phyloP scores from a whole-genome alignment of 2,113 vertebrate genomes.

The Misgurnus mizolepis region DNA sequence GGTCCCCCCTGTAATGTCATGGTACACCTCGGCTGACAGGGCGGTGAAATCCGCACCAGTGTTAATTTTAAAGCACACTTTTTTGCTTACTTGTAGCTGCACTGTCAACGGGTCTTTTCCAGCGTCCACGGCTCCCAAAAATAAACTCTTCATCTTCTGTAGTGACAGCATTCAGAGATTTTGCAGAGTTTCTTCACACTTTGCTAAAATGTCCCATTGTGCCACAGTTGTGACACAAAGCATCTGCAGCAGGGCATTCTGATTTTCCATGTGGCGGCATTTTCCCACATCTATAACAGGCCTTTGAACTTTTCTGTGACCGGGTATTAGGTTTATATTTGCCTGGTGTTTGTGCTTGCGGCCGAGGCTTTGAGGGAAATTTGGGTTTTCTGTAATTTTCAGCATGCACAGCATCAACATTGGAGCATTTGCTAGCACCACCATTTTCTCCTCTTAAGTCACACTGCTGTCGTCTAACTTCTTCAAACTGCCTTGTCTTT shows the following conservation, averaged over 20 bases:
- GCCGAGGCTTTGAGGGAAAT: no score
- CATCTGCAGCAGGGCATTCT: conserved; percentile 26
- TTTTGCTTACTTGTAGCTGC: background rate
- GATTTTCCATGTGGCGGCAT: conserved; percentile 28
- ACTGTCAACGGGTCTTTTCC: background rate
- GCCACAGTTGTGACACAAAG: background rate
- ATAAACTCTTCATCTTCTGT: background rate
- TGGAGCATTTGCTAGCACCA: no score
- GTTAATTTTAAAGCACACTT: conserved; percentile 14
- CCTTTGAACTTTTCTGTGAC: no score
- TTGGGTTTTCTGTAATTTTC: no score
- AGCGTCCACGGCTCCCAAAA: background rate
- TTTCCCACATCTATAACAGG: background rate
- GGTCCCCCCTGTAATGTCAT: background rate
- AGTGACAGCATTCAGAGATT: no score
- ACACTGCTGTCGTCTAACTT: no score
- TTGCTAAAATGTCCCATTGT: background rate
- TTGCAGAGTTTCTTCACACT: no score
- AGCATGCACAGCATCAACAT: no score
- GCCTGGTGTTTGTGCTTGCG: no score
- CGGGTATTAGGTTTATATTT: no score
- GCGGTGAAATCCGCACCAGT: conserved; percentile 15
- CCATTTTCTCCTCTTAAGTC: no score
- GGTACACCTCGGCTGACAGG: background rate
- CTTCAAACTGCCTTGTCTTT: no score